Conservation (phyloP, 2,888 invertebrate genomes). For the Brachypalpus laphriformis region DNA sequence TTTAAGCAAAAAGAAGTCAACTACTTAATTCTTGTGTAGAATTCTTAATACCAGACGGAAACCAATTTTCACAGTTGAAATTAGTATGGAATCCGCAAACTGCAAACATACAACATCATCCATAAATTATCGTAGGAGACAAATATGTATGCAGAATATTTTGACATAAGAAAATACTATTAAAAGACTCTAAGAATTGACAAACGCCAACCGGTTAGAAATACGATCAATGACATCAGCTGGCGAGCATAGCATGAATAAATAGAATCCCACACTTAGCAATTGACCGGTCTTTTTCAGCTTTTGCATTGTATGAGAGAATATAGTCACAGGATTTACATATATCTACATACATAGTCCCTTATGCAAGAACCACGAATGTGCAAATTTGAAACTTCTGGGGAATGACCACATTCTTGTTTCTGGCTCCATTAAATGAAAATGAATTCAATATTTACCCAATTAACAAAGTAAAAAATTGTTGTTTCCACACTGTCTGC, state of each 20-base stretch:
- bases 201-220: background rate
- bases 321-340: too few species aligned
- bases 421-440: too few species aligned
- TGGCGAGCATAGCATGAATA: background rate
- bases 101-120: background rate
- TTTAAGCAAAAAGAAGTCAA: background rate
- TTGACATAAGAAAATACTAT: background rate
- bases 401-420: too few species aligned
- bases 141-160: constrained; percentile 24
- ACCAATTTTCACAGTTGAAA: constrained; percentile 3
- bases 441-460: too few species aligned
- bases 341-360: too few species aligned
- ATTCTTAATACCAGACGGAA: background rate
- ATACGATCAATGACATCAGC: constrained; percentile 11
- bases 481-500: too few species aligned
- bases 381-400: too few species aligned
- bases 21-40: background rate
- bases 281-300: too few species aligned
- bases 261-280: background rate
- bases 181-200: constrained; percentile 3
- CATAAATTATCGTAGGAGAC: constrained; percentile 17
- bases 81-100: constrained; percentile 13
- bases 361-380: too few species aligned
- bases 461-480: too few species aligned
- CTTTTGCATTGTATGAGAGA: too few species aligned